A percentile compares a stretch with the other conserved stretches of the same genome.
phyloP scores from a whole-genome alignment of 2,888 invertebrate species.

The Chaitophorus viminalis region DNA sequence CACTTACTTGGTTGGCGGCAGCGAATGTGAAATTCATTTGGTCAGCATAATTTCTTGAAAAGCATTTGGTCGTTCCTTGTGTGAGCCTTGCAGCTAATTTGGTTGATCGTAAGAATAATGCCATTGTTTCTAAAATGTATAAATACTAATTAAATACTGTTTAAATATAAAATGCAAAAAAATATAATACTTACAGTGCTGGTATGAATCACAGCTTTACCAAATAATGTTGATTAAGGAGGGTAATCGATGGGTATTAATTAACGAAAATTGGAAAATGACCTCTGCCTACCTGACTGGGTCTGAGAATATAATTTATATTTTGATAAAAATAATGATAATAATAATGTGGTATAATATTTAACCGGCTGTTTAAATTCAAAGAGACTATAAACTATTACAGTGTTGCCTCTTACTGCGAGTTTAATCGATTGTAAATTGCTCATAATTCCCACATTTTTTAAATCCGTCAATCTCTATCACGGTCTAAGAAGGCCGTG shows the following conservation, averaged over 20 bases:
- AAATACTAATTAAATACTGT: neutral
- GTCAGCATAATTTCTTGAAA: constrained; percentile 74
- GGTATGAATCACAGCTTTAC: neutral
- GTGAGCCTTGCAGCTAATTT: constrained; percentile 55
- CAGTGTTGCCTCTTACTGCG: neutral
- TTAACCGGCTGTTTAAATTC: constrained; percentile 27
- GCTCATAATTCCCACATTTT: no score
- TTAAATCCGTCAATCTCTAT: no score
- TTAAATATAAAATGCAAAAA: neutral
- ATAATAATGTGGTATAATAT: neutral
- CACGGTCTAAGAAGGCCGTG: no score
- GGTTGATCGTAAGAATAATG: constrained; percentile 61
- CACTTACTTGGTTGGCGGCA: constrained; percentile 83
- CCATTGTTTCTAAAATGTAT: constrained; percentile 51
- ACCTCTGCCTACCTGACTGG: constrained; percentile 8
- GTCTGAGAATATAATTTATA: neutral
- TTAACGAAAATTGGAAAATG: constrained; percentile 34
- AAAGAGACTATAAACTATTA: neutral
- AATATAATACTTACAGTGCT: constrained; percentile 29
- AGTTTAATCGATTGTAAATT: no score
- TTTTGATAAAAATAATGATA: constrained; percentile 7
- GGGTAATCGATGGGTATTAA: neutral
- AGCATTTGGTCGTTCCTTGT: constrained; percentile 43
- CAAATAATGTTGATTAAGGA: neutral
- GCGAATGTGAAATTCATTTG: constrained; percentile 89